Conservation (phyloP, 2,888 invertebrate genomes). For the Oxycera nigricornis region DNA sequence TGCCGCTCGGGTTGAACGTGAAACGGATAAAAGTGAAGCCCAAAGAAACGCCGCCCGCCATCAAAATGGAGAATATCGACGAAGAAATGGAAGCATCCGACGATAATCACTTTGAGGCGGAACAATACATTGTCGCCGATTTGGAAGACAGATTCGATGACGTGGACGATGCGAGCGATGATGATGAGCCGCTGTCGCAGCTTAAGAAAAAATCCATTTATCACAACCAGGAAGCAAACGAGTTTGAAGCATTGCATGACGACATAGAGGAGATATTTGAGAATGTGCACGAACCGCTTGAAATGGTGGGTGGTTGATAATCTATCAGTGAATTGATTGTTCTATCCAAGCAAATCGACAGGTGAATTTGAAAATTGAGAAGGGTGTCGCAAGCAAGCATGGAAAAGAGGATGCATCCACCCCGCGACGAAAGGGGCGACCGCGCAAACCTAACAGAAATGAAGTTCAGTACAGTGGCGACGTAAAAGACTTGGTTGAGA, state of each 20-base stretch:
- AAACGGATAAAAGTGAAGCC: constrained; percentile 39
- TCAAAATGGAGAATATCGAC: constrained; percentile 8
- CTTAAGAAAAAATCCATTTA: neutral
- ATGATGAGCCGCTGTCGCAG: constrained; percentile 9
- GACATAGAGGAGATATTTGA: neutral
- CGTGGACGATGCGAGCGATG: too few species aligned
- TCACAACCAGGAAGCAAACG: too few species aligned
- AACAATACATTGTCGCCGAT: neutral
- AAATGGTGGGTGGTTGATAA: neutral
- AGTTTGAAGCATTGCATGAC: neutral
- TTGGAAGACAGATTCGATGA: neutral
- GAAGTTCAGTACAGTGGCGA: neutral
- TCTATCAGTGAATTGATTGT: neutral
- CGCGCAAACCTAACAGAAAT: neutral
- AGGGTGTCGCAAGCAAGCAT: neutral
- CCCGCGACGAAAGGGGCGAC: constrained; percentile 3
- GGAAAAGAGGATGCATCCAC: neutral
- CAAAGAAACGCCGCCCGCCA: neutral
- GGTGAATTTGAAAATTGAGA: neutral
- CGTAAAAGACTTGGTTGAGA: neutral
- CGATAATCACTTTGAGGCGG: neutral
- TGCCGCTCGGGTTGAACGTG: constrained; percentile 43
- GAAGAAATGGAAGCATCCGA: neutral
- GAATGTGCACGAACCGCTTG: neutral
- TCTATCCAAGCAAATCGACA: neutral